Base-by-base conservation (phyloP, 1,140 invertebrate genomes). In the Arctopsyche grandis region DNA sequence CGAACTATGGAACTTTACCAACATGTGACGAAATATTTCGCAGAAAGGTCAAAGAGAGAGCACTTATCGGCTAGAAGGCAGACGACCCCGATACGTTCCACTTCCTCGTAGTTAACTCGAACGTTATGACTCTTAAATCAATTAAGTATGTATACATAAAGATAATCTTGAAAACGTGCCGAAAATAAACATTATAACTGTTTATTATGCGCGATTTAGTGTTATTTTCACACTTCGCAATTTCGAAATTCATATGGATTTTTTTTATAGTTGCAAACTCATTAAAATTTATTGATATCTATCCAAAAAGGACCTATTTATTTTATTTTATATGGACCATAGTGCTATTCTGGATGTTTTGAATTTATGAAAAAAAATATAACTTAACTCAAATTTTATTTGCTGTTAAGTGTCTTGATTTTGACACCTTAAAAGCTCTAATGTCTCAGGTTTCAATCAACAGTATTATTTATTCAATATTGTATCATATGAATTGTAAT, bases 11-110 rank as follows among this genome's bases (percentile, higher is more conserved):
- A 66, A 26, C 60, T 10, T 66, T 29, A 43, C 66, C n/a, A 43
- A 46, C 16, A 48, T 44, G 69, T 71, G 69, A 71, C 69, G 69
- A 71, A 71, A 71, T 38, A 26, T 66, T 66, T 66, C 63, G 14
- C 63, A 19, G 24, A 66, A 66, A 66, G 63, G 63, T 22, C 63
- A 66, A 22, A 26, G 63, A 66, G 26, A 66, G 63, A 66, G 63
- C 22, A 24, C 9, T 66, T 22, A 26, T 66, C 24, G 9, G 22
- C 26, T 66, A 60, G 14, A 60, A 22, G 63, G n/a, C 22, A 66
- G 63, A 66, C 24, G 63, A 66, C 63, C 63, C 21, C 63, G 63
- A 66, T 66, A 29, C 14, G 24, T 22, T 22, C 21, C 1, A n/a
- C 63, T 66, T 66, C 63, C 63, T 66, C 21, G 7, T 66, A 14